phyloP scores from a whole-genome alignment of 2,888 invertebrate genomes.

The Ornithoptera priamus region DNA sequence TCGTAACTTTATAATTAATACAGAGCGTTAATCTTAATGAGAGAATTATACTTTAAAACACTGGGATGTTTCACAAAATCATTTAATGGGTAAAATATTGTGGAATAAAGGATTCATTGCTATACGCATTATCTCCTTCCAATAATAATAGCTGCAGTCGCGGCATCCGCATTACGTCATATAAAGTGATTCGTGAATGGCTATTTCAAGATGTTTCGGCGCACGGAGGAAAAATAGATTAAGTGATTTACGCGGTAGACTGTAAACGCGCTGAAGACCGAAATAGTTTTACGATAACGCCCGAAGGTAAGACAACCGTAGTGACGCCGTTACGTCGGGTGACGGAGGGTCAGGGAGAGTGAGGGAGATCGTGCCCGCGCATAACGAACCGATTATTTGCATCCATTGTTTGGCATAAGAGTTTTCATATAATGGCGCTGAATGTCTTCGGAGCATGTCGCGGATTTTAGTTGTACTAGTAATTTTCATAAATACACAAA shows the following conservation, averaged over 20 bases:
- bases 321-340: conserved; percentile 27
- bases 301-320: conserved; percentile 47
- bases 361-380: conserved; percentile 39
- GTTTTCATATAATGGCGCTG: conserved; percentile 31
- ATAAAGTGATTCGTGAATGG: conserved; percentile 52
- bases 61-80: neutral
- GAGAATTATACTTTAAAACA: too few species aligned
- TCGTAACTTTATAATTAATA: too few species aligned
- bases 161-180: conserved; percentile 50
- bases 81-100: conserved; percentile 31
- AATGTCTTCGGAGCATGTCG: conserved; percentile 14
- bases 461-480: conserved; percentile 1
- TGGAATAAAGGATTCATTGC: conserved; percentile 32
- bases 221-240: conserved; percentile 61
- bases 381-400: conserved; percentile 44
- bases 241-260: conserved; percentile 57
- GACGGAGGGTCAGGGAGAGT: conserved; percentile 27
- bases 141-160: conserved; percentile 30
- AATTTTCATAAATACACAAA: neutral
- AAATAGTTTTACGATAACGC: conserved; percentile 69
- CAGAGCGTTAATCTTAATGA: too few species aligned
- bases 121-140: conserved; percentile 29
- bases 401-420: conserved; percentile 37
- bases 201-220: conserved; percentile 63
- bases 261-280: conserved; percentile 43